Evolutionary conservation across 2,113 vertebrate genomes (phyloP).

Genomic region (Bambusicola thoracicus): DNA sequence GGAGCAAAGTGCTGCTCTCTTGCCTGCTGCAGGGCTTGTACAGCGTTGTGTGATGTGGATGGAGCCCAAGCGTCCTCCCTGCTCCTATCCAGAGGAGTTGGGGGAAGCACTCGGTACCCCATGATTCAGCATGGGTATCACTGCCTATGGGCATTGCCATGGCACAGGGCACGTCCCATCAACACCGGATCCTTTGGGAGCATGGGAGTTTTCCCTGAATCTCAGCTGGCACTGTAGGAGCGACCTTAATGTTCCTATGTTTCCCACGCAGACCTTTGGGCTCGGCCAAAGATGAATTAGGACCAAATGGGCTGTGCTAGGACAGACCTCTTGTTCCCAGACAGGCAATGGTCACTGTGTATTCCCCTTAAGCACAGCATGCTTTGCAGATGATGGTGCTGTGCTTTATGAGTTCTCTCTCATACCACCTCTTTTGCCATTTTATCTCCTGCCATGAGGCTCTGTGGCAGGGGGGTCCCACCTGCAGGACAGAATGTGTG

Average conservation of each 20-base stretch:
- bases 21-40: background rate
- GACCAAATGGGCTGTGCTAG: background rate
- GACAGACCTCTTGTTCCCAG: background rate
- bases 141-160: accelerated
- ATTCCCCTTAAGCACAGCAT: background rate
- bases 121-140: accelerated
- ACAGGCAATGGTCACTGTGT: accelerated
- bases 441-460: background rate
- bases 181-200: accelerated
- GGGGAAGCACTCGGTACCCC: background rate
- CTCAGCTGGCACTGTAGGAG: background rate
- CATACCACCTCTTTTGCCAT: background rate
- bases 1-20: background rate
- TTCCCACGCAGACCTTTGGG: accelerated
- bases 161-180: background rate
- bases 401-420: background rate
- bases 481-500: background rate
- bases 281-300: background rate
- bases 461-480: background rate
- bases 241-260: background rate
- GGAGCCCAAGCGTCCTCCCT: too few species aligned
- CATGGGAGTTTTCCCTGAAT: accelerated
- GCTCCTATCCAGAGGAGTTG: background rate
- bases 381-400: accelerated
- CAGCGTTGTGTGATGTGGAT: background rate